phyloP scores from a whole-genome alignment of 2,888 invertebrate genomes.

The Psylliodes chrysocephalus region DNA sequence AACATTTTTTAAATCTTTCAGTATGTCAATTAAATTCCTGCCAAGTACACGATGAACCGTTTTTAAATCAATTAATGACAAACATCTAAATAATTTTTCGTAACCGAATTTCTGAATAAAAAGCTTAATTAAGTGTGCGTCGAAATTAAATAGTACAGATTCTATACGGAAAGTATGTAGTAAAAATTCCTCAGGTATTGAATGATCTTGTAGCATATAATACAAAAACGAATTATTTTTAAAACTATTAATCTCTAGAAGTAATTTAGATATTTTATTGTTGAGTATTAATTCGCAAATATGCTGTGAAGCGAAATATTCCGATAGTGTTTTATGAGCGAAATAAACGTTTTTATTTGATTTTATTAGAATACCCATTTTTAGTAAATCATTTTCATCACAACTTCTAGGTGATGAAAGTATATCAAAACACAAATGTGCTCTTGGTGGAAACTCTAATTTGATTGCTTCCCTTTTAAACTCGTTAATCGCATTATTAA shows the following conservation, averaged over 20 bases:
- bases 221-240: background rate
- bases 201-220: background rate
- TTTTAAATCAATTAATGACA: background rate
- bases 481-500: background rate
- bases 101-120: background rate
- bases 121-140: background rate
- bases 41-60: background rate
- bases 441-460: background rate
- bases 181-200: background rate
- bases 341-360: background rate
- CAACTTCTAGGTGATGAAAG: background rate
- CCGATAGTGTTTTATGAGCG: conserved; percentile 24
- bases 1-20: background rate
- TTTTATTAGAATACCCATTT: conserved; percentile 20
- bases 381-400: background rate
- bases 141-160: background rate
- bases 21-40: background rate
- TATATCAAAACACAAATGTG: conserved; percentile 4
- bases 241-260: conserved; percentile 1
- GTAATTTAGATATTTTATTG: background rate
- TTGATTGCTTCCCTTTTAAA: conserved; percentile 3
- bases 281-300: background rate
- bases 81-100: background rate
- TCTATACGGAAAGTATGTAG: background rate
- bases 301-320: conserved; percentile 19